These are phyloP conservation scores for Smutsia gigantea DNA, from an alignment of 2,797 vertebrate genomes.

Conservation along the genomic window DNA sequence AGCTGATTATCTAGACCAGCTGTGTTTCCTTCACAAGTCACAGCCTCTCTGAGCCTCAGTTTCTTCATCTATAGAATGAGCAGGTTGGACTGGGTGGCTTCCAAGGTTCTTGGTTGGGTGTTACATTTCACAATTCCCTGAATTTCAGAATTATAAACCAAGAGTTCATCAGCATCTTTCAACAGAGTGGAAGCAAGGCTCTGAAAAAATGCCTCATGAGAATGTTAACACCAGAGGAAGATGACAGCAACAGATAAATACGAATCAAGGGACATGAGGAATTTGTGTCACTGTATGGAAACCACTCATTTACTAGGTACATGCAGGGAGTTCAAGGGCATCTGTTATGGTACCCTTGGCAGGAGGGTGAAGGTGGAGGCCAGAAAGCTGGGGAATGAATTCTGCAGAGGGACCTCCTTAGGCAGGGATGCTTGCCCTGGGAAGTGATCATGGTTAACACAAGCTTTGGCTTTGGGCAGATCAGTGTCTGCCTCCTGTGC, in stretches of 20 bases:
- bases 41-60: background rate
- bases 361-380: background rate
- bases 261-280: background rate
- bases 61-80: background rate
- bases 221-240: background rate
- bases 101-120: background rate
- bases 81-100: background rate
- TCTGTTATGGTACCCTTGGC: background rate
- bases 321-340: background rate
- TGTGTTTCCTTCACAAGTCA: background rate
- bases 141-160: background rate
- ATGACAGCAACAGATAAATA: background rate
- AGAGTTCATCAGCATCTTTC: background rate
- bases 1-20: background rate
- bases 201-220: background rate
- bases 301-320: background rate
- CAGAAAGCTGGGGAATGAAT: background rate
- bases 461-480: background rate
- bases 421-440: background rate
- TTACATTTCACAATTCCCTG: background rate
- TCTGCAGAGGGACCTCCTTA: background rate
- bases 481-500: background rate
- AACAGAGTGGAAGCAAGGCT: background rate
- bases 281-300: background rate
- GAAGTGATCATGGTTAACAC: background rate